Base-by-base conservation (phyloP, 2,888 invertebrate species). In the Carpatolechia fugitivella region DNA sequence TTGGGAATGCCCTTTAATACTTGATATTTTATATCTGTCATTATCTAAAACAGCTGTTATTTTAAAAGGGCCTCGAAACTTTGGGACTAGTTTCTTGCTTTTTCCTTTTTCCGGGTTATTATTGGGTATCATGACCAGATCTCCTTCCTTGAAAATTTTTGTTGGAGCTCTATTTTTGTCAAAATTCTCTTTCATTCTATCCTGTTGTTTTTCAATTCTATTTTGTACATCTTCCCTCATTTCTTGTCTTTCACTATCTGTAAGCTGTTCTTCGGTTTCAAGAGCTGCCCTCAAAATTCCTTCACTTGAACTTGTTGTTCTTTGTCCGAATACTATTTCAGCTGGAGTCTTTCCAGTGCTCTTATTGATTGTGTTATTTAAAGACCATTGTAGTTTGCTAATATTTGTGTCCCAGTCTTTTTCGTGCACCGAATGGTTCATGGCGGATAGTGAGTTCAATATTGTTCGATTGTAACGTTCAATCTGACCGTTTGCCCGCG, bases 1-100 rank as follows among this genome's bases (percentile, higher is more conserved):
- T 1, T 1, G 1, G 0, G 33, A 3, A 16, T 48, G 31, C 6
- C 48, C 18, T 16, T 18, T 16, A 7, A 60, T 59, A 36, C 54
- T 60, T 3, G 56, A 56, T 16, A 64, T 49, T 52, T 62, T 57
- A 52, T 62, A 64, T 6, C 61, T 41, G 11, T 62, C 64, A 6
- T 64, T 57, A n/a, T 55, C 56, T 10, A 62, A 29, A 0, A 60
- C 58, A 5, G 56, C 36, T 1, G 58, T 56, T 7, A 64, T 41
- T 33, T 56, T 58, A 41, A 54, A 62, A 7, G 61, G 61, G 13
- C 57, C 60, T 16, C 52, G 31, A 41, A 57, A 63, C 8, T 31
- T 31, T 11, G 14, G 24, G 10, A 8, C 14, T 11, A 41, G 11
- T 30, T 58, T 63, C 60, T 18, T 58, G 58, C 44, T 61, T 61